Conservation (phyloP, 2,888 invertebrate species). For the Nemapogon koenigi region DNA sequence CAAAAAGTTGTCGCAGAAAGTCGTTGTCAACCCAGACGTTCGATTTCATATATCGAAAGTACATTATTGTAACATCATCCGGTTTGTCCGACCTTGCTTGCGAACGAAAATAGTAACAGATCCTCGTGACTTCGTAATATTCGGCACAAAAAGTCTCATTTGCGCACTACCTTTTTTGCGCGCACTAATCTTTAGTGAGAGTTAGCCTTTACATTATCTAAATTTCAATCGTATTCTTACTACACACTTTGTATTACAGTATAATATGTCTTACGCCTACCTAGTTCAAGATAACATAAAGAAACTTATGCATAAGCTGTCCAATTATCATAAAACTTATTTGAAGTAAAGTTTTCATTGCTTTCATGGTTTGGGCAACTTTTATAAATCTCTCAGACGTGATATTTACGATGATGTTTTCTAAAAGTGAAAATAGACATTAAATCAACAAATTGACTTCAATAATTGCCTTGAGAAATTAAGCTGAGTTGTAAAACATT, state of each 20-base stretch:
- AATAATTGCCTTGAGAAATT: neutral
- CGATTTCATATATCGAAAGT: conserved; percentile 57
- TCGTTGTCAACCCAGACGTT: conserved; percentile 50
- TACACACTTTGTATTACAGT: too few relatives aligned
- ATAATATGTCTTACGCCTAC: too few relatives aligned
- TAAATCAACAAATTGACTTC: neutral
- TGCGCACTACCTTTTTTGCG: conserved; percentile 41
- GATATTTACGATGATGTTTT: neutral
- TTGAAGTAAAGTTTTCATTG: too few relatives aligned
- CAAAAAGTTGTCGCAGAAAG: conserved; percentile 57
- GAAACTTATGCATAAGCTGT: too few relatives aligned
- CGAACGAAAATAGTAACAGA: conserved; percentile 29
- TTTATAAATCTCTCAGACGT: neutral
- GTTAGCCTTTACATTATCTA: conserved; percentile 20
- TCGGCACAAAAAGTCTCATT: conserved; percentile 39
- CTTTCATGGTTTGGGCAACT: neutral
- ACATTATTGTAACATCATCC: conserved; percentile 39
- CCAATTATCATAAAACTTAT: too few relatives aligned
- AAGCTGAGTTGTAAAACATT: too few relatives aligned
- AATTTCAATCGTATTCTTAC: conserved; percentile 1
- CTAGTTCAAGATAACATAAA: neutral
- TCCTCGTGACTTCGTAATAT: conserved; percentile 38
- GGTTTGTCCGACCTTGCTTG: conserved; percentile 50
- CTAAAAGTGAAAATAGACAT: conserved; percentile 6
- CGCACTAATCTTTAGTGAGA: conserved; percentile 46